Base-by-base conservation (phyloP, 2,888 invertebrate species). In the Morinoia aosen region DNA sequence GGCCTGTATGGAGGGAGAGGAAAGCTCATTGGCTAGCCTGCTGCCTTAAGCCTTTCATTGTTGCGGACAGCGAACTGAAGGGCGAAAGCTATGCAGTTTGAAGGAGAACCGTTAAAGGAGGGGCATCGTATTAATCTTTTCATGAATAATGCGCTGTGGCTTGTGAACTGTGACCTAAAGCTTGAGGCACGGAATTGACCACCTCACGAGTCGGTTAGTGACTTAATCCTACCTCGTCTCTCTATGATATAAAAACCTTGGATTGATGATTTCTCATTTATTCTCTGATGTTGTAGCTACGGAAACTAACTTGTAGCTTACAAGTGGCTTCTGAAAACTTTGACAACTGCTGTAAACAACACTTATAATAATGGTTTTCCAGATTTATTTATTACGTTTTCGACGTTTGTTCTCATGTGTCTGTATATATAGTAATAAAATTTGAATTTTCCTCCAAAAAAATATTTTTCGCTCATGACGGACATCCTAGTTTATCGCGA, bases 61-160 rank as follows among this genome's bases (percentile, higher is more conserved):
- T 90, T 76, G 19, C 33, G 40, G 90, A 90, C 40, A 40, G 14
- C 25, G 7, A 90, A 40, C 90, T 40, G 90, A 39, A 90, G 90
- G 48, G 39, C 48, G 90, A 90, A 90, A 90, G 90, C 90, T 90
- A 90, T 90, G 90, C 40, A 90, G 48, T 39, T 90, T 16, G 90
- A 48, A 90, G 40, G 90, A 40, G 39, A 48, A 90, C 90, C 90
- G 90, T 90, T 76, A 76, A 33, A 33, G 76, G 76, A 76, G 76
- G 25, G 33, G 90, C 40, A 90, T 90, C 90, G 48, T 40, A 90
- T 90, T 40, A 90, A 90, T 8, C 39, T 10, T 90, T 40, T 40
- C 19, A 12, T 90, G 90, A 39, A 90, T 90, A 90, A 90, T 90
- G 90, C 11, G 40, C 90, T 90, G 90, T 90, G 90, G 40, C 90